phyloP scores from a whole-genome alignment of 2,113 vertebrate genomes.

The Gorsachius goisagi region DNA sequence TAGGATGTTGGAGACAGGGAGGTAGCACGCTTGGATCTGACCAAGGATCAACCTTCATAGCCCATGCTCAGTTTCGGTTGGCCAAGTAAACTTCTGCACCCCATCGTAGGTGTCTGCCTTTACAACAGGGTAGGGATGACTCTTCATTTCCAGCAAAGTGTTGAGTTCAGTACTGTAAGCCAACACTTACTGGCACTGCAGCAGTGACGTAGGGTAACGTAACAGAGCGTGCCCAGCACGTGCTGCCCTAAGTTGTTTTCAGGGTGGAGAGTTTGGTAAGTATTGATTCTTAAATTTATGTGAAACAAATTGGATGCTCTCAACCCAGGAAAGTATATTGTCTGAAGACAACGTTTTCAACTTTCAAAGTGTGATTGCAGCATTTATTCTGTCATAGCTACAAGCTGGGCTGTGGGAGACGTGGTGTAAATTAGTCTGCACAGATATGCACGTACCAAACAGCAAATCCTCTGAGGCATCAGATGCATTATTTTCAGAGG shows the following conservation, averaged over 20 bases:
- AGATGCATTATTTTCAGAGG: neutral
- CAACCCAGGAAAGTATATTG: fast-evolving
- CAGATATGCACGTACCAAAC: neutral
- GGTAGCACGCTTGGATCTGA: fast-evolving
- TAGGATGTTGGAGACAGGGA: neutral
- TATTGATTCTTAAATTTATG: neutral
- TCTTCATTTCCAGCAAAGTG: neutral
- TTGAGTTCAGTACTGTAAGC: neutral
- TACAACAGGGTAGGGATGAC: fast-evolving
- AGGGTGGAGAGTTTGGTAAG: neutral
- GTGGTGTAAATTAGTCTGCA: neutral
- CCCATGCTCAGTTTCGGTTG: fast-evolving
- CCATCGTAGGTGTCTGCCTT: neutral
- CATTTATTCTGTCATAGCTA: neutral
- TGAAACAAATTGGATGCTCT: neutral
- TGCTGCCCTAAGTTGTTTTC: neutral
- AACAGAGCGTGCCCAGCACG: fast-evolving
- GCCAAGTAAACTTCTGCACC: neutral
- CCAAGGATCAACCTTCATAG: neutral
- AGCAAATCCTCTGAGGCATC: neutral
- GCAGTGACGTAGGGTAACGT: fast-evolving
- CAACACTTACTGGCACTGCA: neutral
- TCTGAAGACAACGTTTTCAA: neutral
- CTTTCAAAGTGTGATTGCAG: neutral
- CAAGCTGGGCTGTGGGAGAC: neutral